These are phyloP conservation scores for Lithobius niger DNA, from an alignment of 1,140 invertebrate genomes.

Conservation along the genomic window DNA sequence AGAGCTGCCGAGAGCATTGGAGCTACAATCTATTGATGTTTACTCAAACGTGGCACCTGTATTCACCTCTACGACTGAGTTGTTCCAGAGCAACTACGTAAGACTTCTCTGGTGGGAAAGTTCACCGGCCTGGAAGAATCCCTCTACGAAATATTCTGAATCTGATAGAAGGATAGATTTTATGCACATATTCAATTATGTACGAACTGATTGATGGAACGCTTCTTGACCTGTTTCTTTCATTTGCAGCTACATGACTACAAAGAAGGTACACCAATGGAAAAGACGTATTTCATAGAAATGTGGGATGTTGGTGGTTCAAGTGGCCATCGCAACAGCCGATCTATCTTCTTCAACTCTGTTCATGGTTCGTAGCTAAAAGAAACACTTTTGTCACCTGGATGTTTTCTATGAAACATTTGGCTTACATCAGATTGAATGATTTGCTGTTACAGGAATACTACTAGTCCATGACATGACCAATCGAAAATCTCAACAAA, in stretches of 20 bases:
- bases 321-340: slow-evolving; percentile 74
- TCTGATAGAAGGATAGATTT: no score
- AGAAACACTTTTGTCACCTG: not conserved
- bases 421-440: not conserved
- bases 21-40: no score
- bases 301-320: slow-evolving; percentile 94
- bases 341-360: slow-evolving; percentile 82
- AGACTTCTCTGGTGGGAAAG: no score
- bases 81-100: no score
- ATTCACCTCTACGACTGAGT: no score
- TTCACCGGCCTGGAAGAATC: no score
- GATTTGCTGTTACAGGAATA: slow-evolving; percentile 47
- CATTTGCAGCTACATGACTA: slow-evolving; percentile 71
- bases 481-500: slow-evolving; percentile 88
- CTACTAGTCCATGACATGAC: slow-evolving; percentile 92
- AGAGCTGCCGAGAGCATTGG: no score
- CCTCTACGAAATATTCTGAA: no score
- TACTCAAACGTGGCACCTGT: no score
- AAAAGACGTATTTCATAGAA: slow-evolving; percentile 86
- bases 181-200: no score
- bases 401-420: not conserved
- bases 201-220: no score
- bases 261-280: slow-evolving; percentile 76
- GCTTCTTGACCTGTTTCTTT: no score
- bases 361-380: slow-evolving; percentile 76